Evolutionary conservation across 2,113 vertebrate genomes (phyloP).

Genomic region (Muntiacus reevesi): DNA sequence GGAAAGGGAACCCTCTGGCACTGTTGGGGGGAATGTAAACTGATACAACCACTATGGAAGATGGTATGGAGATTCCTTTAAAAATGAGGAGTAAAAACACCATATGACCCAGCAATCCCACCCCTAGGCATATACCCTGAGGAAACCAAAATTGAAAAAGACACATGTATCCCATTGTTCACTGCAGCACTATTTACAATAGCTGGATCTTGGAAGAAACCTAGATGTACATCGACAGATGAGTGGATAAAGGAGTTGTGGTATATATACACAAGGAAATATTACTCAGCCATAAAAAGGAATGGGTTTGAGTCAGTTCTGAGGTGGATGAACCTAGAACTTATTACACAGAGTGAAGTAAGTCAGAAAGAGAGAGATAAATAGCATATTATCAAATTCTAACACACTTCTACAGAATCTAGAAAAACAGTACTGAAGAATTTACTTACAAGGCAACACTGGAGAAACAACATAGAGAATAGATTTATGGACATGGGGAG

Average conservation of each 20-base stretch:
- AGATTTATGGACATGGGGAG: not conserved
- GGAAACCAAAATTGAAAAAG: not conserved
- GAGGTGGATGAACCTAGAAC: not conserved
- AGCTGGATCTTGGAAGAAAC: not conserved
- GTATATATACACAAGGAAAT: not conserved
- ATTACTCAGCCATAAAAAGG: not conserved
- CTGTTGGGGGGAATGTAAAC: not conserved
- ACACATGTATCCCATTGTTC: not conserved
- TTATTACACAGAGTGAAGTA: not conserved
- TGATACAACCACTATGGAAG: not conserved
- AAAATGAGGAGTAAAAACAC: not conserved
- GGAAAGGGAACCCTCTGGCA: not conserved
- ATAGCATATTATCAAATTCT: not conserved
- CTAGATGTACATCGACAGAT: not conserved
- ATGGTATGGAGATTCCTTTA: not conserved
- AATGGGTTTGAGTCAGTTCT: not conserved
- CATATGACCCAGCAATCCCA: fast-evolving
- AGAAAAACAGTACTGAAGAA: not conserved
- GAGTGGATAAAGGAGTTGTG: not conserved
- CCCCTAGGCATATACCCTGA: not conserved
- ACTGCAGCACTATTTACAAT: not conserved
- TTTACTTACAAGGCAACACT: not conserved
- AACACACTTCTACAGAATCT: not conserved
- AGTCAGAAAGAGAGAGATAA: not conserved
- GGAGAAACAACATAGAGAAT: not conserved